Percentiles rank a stretch among this genome's conserved stretches.
phyloP scores from a whole-genome alignment of 1,140 invertebrate species.

The Halyomorpha halys region DNA sequence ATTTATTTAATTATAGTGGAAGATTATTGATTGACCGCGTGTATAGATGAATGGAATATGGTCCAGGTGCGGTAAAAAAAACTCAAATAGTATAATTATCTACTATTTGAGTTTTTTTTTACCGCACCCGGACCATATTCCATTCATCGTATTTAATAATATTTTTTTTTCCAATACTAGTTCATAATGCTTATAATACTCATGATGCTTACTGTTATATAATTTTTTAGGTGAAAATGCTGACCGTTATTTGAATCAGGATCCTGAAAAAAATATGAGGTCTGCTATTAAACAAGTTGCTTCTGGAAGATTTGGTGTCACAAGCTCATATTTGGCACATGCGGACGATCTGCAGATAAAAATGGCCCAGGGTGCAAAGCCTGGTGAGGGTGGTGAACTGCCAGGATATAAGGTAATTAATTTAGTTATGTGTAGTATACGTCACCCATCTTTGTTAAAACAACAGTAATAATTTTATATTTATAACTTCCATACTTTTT shows the following conservation, averaged over 20 bases:
- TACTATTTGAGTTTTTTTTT: no score
- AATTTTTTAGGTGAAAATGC: slow-evolving; percentile 70
- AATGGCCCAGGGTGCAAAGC: slow-evolving; percentile 98
- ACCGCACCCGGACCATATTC: no score
- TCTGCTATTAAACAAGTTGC: slow-evolving; percentile 89
- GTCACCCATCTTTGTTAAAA: neutral
- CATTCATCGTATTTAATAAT: no score
- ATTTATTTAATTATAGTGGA: no score
- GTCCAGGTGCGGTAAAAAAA: no score
- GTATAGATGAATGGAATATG: no score
- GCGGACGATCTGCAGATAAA: slow-evolving; percentile 95
- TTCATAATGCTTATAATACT: no score
- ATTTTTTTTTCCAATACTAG: no score
- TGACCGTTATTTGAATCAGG: slow-evolving; percentile 68
- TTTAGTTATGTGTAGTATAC: neutral
- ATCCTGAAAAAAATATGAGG: slow-evolving; percentile 63
- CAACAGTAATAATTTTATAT: neutral
- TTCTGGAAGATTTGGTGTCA: slow-evolving; percentile 95
- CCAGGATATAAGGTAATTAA: slow-evolving; percentile 62
- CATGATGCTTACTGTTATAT: no score
- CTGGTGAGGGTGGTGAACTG: slow-evolving; percentile 88
- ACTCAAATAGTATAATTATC: no score
- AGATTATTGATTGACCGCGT: no score
- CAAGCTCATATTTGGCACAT: slow-evolving; percentile 90
- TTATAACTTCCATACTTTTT: slow-evolving; percentile 21